A percentile compares a stretch with the other conserved stretches of the same genome.
Evolutionary conservation across 2,888 invertebrate genomes (phyloP).

Genomic region (Coenonympha glycerion): DNA sequence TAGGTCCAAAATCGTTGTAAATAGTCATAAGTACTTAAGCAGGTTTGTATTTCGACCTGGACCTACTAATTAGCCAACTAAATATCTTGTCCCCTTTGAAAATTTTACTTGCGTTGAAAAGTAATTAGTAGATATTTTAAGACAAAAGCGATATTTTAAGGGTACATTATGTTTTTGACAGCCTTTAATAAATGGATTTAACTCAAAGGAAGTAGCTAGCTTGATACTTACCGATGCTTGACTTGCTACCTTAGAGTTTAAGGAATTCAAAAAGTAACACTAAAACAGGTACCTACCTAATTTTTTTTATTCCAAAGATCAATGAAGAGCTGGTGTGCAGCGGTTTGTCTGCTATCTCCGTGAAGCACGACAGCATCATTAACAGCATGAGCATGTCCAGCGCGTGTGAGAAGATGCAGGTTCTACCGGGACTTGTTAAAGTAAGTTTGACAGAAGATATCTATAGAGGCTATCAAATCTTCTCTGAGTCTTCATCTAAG

Average conservation of each 20-base stretch:
- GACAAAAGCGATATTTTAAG: not conserved
- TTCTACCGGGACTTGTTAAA: constrained; percentile 61
- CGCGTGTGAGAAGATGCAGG: constrained; percentile 52
- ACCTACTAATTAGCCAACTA: too few relatives aligned
- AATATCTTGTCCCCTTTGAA: too few relatives aligned
- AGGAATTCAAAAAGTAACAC: not conserved
- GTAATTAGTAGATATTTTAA: not conserved
- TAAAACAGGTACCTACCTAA: too few relatives aligned
- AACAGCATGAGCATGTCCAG: constrained; percentile 60
- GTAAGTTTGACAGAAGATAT: too few relatives aligned
- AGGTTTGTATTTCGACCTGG: too few relatives aligned
- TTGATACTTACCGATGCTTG: not conserved
- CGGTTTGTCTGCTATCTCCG: constrained; percentile 66
- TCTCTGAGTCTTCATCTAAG: not conserved
- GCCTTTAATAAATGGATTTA: not conserved
- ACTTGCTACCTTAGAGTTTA: too few relatives aligned
- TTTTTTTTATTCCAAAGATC: constrained; percentile 41
- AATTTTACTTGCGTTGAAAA: not conserved
- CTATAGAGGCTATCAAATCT: too few relatives aligned
- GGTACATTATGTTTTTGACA: not conserved
- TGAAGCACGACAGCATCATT: constrained; percentile 60
- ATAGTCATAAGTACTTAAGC: too few relatives aligned
- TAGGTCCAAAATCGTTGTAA: too few relatives aligned
- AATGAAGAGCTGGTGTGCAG: constrained; percentile 61
- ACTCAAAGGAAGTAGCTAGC: not conserved